Conservation (phyloP, 2,797 vertebrate genomes). For the Rousettus madagascariensis region DNA sequence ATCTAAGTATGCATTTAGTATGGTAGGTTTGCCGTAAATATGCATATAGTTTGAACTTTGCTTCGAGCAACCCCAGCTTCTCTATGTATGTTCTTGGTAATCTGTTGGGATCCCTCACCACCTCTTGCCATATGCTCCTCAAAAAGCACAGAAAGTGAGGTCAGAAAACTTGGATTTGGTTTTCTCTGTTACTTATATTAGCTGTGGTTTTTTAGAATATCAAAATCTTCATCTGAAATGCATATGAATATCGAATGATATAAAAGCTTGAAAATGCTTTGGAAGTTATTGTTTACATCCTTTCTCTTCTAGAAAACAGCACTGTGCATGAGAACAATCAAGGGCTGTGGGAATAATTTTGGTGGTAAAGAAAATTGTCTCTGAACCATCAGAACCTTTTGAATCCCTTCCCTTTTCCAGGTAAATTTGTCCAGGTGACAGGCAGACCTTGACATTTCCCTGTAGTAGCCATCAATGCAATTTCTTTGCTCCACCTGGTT, state of each 20-base stretch:
- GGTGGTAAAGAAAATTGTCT: neutral
- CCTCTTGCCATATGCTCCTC: neutral
- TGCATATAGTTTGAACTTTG: neutral
- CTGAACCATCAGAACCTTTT: neutral
- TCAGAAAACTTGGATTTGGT: neutral
- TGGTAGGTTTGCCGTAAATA: neutral
- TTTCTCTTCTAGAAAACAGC: constrained; percentile 4
- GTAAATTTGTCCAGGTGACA: neutral
- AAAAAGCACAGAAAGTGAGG: neutral
- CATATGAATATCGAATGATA: neutral
- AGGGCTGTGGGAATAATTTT: constrained; percentile 24
- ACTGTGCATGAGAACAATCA: constrained; percentile 7
- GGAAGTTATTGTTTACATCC: constrained; percentile 35
- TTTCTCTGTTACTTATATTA: neutral
- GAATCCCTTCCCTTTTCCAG: neutral
- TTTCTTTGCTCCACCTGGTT: neutral
- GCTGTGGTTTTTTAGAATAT: neutral
- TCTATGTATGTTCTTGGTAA: neutral
- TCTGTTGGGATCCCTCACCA: neutral
- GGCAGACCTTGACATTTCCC: neutral
- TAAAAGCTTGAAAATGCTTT: constrained; percentile 33
- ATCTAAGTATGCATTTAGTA: neutral
- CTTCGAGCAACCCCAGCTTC: neutral
- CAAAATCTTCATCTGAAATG: neutral
- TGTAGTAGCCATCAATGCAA: neutral